Percentiles rank a stretch among this genome's conserved stretches.
phyloP scores from a whole-genome alignment of 2,888 invertebrate genomes.

The Microctonus hyperodae region DNA sequence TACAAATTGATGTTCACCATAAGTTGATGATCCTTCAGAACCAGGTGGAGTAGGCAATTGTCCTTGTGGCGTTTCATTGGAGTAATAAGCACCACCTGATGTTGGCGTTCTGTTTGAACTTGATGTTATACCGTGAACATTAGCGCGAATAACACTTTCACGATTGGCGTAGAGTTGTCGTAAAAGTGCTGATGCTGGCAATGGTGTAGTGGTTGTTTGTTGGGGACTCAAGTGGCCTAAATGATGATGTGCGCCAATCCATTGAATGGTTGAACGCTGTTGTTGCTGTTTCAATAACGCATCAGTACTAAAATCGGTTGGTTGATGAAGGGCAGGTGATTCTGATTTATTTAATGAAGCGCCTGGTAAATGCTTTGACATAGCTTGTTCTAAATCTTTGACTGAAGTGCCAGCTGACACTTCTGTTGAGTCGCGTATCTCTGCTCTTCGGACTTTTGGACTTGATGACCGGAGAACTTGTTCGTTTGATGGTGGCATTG shows the following conservation, averaged over 20 bases:
- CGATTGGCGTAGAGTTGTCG: constrained; percentile 87
- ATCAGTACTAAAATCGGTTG: constrained; percentile 89
- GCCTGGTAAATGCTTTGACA: constrained; percentile 90
- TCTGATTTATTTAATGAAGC: constrained; percentile 64
- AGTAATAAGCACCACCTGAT: constrained; percentile 54
- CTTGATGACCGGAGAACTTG: constrained; percentile 56
- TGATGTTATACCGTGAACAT: constrained; percentile 71
- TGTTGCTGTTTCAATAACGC: constrained; percentile 82
- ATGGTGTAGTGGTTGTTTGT: constrained; percentile 68
- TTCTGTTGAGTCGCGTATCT: constrained; percentile 41
- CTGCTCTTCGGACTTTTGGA: constrained; percentile 54
- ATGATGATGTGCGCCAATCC: constrained; percentile 85
- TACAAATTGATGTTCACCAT: constrained; percentile 73
- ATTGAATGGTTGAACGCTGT: constrained; percentile 86
- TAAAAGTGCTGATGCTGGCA: constrained; percentile 89
- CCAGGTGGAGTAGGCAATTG: constrained; percentile 91
- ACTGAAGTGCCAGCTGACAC: constrained; percentile 72
- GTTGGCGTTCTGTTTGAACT: constrained; percentile 58
- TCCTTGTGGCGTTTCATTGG: constrained; percentile 67
- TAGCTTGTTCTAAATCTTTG: constrained; percentile 93
- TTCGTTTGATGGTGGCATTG: constrained; percentile 62
- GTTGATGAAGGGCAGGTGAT: constrained; percentile 71
- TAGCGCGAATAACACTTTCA: constrained; percentile 94
- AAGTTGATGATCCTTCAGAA: constrained; percentile 80
- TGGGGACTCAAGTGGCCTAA: constrained; percentile 69